Percentiles rank a stretch among this genome's conserved stretches.
Evolutionary conservation across 2,797 vertebrate genomes (phyloP).

Genomic region (Alexandromys oeconomus): DNA sequence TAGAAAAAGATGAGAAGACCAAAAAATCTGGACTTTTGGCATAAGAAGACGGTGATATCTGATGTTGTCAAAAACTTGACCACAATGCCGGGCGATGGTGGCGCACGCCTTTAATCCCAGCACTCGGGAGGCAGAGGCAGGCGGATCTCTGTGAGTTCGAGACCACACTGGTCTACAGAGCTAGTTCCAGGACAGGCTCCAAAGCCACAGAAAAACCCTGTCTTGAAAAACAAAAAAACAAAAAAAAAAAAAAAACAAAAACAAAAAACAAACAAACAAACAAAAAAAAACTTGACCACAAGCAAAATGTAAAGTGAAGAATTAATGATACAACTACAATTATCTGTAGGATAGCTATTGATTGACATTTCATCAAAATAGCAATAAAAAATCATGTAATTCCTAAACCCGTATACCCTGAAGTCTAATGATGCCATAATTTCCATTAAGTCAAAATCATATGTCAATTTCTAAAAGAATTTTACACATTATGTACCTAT

Average conservation of each 20-base stretch:
- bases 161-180: no score
- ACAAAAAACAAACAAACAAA: no score
- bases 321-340: conserved; percentile 18
- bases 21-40: neutral
- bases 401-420: neutral
- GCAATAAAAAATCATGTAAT: neutral
- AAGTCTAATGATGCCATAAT: neutral
- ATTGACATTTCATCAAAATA: conserved; percentile 53
- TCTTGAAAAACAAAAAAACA: no score
- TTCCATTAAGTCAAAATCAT: conserved; percentile 14
- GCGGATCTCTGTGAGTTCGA: no score
- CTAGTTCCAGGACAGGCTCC: no score
- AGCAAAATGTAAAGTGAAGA: conserved; percentile 13
- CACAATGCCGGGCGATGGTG: no score
- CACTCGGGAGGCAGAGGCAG: no score
- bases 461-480: conserved; percentile 31
- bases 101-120: no score
- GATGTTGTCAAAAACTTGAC: no score
- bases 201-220: no score
- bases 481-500: conserved; percentile 16
- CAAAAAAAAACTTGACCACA: conserved; percentile 15
- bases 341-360: conserved; percentile 37
- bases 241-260: no score
- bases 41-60: neutral
- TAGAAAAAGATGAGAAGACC: conserved; percentile 27